Base-by-base conservation (phyloP, 2,113 vertebrate genomes). In the Aldabrachelys gigantea region DNA sequence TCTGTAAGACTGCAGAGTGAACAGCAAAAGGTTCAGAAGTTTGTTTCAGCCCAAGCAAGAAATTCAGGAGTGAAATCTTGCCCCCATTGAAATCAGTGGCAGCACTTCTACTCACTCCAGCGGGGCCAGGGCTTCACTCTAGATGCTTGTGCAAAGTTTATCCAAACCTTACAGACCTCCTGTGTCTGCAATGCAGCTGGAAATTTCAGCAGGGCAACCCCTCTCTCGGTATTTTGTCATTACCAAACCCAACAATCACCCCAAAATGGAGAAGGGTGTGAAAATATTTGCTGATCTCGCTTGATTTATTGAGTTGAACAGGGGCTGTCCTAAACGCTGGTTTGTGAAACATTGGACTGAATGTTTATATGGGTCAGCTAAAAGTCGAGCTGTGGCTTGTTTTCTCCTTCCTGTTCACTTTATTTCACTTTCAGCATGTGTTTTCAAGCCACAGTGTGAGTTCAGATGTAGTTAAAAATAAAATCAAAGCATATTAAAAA, bases 401-500 rank as follows among this genome's bases (percentile, higher is more conserved):
- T 92, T 87, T 79, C 80, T 47, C 80, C 57, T 85, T 87, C 86
- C 57, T 1, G 3, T 27, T 44, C 82, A 38, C 79, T 53, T 91
- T 24, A 47, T 56, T 95, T 65, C 44, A 53, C 38, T 65, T 80
- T 59, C 17, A 6, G 82, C 54, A 29, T 49, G 80, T 56, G 27
- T 88, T 69, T 27, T 31, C 84, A 76, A 44, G 27, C 59, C 79
- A 21, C 38, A 11, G 0, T 10, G 47, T 0, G 5, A 92, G 53
- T 47, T 84, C 38, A 91, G 27, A 62, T 85, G 57, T 65, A 85
- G 50, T 3, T 79, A 93, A 89, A 90, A 92, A 87, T 4, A 59
- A 89, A 97, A 87, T 17, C 80, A 80, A 89, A 96, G 75, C 76
- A 49, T 80, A 10, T 76, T 2, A 82, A 78, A 83, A 75, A 65